A percentile compares a stretch with the other conserved stretches of the same genome.
phyloP scores from a whole-genome alignment of 2,113 vertebrate genomes.

The Triplophysa tibetana region DNA sequence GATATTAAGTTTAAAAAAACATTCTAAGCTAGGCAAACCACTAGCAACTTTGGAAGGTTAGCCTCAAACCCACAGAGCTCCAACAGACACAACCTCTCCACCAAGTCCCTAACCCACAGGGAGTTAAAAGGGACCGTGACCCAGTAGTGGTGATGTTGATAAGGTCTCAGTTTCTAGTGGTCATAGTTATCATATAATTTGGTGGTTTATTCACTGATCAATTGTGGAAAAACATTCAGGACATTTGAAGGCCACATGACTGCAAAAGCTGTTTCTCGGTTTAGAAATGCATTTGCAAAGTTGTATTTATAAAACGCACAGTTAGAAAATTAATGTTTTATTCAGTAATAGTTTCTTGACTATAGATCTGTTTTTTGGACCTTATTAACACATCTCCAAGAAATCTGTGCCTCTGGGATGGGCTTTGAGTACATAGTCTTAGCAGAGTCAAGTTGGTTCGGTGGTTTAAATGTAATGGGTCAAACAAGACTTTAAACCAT shows the following conservation, averaged over 20 bases:
- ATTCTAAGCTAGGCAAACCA: background rate
- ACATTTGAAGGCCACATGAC: background rate
- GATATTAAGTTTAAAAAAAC: background rate
- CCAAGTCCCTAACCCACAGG: background rate
- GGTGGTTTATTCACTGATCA: no score
- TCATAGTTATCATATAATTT: no score
- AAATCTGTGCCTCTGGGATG: conserved; percentile 30
- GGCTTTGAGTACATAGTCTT: conserved; percentile 1
- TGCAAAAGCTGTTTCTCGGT: background rate
- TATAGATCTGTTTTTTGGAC: conserved; percentile 56
- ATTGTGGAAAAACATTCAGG: no score
- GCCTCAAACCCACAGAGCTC: conserved; percentile 16
- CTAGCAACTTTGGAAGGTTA: background rate
- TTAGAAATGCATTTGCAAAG: background rate
- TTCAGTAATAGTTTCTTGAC: conserved; percentile 62
- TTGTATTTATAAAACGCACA: background rate
- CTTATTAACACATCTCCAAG: background rate
- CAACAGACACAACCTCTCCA: background rate
- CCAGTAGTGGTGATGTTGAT: background rate
- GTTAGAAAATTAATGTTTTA: background rate
- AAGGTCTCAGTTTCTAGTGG: no score
- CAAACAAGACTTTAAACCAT: conserved; percentile 59
- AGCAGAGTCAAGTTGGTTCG: conserved; percentile 11
- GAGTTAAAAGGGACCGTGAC: background rate
- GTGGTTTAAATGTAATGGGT: conserved; percentile 61